A percentile compares a stretch with the other conserved stretches of the same genome.
Evolutionary conservation across 2,797 vertebrate species (phyloP).

Genomic region (Okamejei kenojei): DNA sequence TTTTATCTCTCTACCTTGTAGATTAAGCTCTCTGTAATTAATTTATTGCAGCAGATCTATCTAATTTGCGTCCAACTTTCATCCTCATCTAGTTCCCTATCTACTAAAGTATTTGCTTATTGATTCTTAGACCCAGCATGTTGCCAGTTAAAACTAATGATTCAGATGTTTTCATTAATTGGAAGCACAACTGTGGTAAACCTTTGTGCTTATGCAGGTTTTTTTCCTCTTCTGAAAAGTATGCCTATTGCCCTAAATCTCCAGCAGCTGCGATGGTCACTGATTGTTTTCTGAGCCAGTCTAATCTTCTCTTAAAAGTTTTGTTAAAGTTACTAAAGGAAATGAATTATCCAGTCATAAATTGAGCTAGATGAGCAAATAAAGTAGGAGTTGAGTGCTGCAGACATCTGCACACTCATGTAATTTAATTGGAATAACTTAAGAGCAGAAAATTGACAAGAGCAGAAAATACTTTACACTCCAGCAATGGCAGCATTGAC

Average conservation of each 20-base stretch:
- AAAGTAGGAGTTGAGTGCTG: neutral
- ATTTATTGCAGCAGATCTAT: neutral
- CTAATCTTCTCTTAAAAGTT: neutral
- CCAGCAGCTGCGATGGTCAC: too few species aligned
- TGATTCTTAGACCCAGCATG: neutral
- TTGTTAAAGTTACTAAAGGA: neutral
- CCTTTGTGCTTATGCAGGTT: neutral
- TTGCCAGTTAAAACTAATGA: neutral
- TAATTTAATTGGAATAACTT: neutral
- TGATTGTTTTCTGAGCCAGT: neutral
- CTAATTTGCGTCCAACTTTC: neutral
- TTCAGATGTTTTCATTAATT: neutral
- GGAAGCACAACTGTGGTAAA: neutral
- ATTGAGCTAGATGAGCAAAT: neutral
- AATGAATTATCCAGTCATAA: neutral
- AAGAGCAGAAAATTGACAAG: neutral
- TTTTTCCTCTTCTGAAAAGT: neutral
- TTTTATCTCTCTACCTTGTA: neutral
- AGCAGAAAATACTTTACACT: neutral
- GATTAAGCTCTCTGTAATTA: neutral
- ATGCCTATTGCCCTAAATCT: too few species aligned
- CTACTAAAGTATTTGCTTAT: neutral
- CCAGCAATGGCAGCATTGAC: neutral
- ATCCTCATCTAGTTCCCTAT: neutral
- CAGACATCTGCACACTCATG: neutral